These are phyloP conservation scores for Cataglyphis rosenhaueri DNA, from an alignment of 2,888 invertebrate species.

Conservation along the genomic window DNA sequence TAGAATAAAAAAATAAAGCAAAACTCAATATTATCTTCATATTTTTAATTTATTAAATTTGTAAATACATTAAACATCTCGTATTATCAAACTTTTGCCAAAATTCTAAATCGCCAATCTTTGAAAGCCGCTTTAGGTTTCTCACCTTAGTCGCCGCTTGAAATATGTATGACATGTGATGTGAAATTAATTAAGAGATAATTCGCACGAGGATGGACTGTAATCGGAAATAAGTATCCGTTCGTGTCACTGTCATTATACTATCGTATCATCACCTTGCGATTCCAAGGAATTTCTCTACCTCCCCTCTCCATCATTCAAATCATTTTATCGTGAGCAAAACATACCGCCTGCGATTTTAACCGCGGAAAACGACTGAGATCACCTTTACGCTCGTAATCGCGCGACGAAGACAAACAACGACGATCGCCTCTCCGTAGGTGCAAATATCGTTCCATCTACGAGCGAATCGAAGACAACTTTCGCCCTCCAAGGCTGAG, in stretches of 20 bases:
- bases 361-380: background rate
- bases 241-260: conserved; percentile 8
- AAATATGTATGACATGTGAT: background rate
- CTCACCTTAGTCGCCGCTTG: background rate
- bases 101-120: background rate
- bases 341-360: conserved; percentile 14
- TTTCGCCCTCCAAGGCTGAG: conserved; percentile 84
- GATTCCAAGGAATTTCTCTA: background rate
- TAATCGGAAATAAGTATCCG: conserved; percentile 25
- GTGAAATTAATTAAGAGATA: background rate
- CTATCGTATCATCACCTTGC: background rate
- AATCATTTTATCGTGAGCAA: conserved; percentile 16
- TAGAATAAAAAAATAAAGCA: background rate
- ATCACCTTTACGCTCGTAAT: conserved; percentile 49
- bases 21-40: background rate
- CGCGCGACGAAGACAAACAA: background rate
- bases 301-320: background rate
- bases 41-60: background rate
- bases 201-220: background rate
- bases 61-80: conserved; percentile 3
- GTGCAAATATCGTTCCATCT: conserved; percentile 78
- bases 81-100: background rate
- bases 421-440: conserved; percentile 57
- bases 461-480: conserved; percentile 78
- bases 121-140: background rate